phyloP scores from a whole-genome alignment of 2,113 vertebrate genomes.

The Paradoxurus hermaphroditus region DNA sequence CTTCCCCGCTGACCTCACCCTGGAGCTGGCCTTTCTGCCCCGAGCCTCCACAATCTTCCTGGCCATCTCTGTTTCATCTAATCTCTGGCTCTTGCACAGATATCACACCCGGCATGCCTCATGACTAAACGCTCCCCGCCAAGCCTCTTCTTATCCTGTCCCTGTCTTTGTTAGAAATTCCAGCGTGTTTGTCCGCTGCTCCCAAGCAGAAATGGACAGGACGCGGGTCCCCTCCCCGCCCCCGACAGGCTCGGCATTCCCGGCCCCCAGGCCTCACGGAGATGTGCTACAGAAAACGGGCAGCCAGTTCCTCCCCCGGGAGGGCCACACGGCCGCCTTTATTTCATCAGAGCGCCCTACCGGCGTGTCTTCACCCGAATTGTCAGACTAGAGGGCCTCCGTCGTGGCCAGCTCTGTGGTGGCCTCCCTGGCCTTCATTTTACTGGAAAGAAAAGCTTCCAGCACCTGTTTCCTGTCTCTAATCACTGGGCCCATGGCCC shows the following conservation, averaged over 20 bases:
- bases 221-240: fast-evolving
- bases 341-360: fast-evolving
- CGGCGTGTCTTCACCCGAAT: fast-evolving
- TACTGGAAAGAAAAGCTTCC: not conserved
- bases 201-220: not conserved
- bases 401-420: fast-evolving
- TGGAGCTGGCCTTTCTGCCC: not conserved
- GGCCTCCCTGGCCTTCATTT: not conserved
- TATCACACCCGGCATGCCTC: conserved; percentile 20
- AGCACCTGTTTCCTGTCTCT: not conserved
- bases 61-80: conserved; percentile 4
- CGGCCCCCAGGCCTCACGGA: not conserved
- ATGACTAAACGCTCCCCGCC: not conserved
- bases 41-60: not conserved
- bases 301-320: fast-evolving
- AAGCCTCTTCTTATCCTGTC: not conserved
- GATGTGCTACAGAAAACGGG: not conserved
- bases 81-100: not conserved
- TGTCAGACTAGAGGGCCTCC: not conserved
- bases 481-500: fast-evolving
- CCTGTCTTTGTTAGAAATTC: not conserved
- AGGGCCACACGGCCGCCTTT: fast-evolving
- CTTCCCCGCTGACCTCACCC: not conserved
- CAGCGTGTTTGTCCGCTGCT: not conserved
- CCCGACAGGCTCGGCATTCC: not conserved